Evolutionary conservation across 2,113 vertebrate genomes (phyloP).

Genomic region (Macrotis lagotis): DNA sequence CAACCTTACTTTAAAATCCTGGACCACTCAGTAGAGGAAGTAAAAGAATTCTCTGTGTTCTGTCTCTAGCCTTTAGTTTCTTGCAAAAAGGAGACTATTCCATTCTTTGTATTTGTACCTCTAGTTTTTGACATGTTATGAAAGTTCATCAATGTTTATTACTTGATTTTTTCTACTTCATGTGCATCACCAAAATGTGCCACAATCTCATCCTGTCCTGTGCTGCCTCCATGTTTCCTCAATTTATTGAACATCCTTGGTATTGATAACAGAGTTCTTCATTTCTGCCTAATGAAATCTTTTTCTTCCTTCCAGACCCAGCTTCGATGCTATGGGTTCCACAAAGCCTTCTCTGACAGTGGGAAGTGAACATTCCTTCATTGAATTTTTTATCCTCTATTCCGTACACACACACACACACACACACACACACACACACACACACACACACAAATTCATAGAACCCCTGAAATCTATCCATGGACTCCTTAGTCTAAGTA

Average conservation of each 20-base stretch:
- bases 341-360: background rate
- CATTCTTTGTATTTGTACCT: background rate
- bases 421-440: too few species aligned
- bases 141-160: background rate
- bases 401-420: too few species aligned
- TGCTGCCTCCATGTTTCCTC: background rate
- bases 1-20: too few species aligned
- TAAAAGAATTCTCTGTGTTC: background rate
- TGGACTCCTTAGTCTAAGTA: background rate
- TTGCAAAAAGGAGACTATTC: background rate
- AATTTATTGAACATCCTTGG: background rate
- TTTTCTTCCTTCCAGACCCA: background rate
- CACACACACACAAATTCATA: background rate
- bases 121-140: background rate
- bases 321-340: too few species aligned
- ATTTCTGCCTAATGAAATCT: background rate
- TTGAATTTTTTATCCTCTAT: background rate
- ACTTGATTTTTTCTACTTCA: background rate
- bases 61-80: background rate
- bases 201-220: background rate
- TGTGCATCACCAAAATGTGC: background rate
- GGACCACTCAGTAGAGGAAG: too few species aligned
- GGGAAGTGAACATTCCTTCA: background rate
- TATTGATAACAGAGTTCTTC: background rate
- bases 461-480: background rate